phyloP scores from a whole-genome alignment of 2,113 vertebrate genomes.

The Clarias macrocephalus region DNA sequence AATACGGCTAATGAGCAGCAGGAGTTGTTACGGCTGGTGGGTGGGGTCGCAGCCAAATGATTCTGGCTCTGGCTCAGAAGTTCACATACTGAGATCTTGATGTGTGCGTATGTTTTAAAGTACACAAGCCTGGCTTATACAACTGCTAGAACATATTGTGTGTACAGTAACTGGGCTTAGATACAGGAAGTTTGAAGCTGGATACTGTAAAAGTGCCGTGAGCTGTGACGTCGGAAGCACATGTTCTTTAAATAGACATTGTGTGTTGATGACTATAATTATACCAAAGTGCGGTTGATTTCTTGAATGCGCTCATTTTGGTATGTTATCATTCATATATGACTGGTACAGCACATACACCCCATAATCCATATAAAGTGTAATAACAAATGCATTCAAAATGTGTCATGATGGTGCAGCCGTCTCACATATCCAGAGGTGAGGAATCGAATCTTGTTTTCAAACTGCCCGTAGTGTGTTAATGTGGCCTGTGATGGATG shows the following conservation, averaged over 20 bases:
- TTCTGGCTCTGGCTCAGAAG: not conserved
- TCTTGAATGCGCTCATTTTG: not conserved
- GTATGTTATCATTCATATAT: not conserved
- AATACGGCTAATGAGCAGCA: slow-evolving; percentile 50
- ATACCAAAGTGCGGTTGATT: not conserved
- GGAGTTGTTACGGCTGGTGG: slow-evolving; percentile 27
- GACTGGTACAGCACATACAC: not conserved
- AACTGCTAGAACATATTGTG: too few species aligned
- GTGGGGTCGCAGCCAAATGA: slow-evolving; percentile 2
- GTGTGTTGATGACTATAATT: not conserved
- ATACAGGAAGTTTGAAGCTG: not conserved
- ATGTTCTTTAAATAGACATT: not conserved
- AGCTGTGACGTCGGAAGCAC: not conserved
- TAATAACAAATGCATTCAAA: not conserved
- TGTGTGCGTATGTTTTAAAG: not conserved
- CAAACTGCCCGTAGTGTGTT: too few species aligned
- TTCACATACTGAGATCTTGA: not conserved
- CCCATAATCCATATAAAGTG: not conserved
- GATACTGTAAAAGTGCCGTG: not conserved
- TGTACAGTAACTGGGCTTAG: not conserved
- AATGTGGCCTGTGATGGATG: too few species aligned
- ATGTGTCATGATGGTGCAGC: not conserved
- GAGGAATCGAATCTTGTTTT: too few species aligned
- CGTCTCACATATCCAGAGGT: too few species aligned
- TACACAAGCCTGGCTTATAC: not conserved